phyloP scores from a whole-genome alignment of 2,113 vertebrate genomes.

The Haplotaxodon microlepis region DNA sequence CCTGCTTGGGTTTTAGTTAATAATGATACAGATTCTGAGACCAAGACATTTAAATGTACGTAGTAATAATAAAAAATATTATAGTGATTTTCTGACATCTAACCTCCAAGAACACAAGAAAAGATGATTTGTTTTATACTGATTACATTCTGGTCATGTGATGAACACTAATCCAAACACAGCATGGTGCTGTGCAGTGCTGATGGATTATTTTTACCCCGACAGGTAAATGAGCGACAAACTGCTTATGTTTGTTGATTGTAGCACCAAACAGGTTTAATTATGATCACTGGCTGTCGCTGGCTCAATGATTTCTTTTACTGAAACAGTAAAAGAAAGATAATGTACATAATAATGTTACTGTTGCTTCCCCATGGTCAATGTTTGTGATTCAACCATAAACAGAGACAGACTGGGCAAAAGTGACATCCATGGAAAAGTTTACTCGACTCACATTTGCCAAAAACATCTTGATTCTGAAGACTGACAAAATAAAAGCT shows the following conservation, averaged over 20 bases:
- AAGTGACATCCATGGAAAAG: background rate
- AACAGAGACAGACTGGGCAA: background rate
- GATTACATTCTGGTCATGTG: background rate
- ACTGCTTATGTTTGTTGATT: background rate
- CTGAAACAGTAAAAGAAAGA: background rate
- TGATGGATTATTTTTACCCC: background rate
- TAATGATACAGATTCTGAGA: background rate
- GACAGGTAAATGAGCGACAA: background rate
- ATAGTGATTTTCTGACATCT: background rate
- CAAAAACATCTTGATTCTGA: background rate
- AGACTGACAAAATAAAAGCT: fast-evolving
- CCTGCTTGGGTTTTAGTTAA: background rate
- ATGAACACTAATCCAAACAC: background rate
- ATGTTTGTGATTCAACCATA: background rate
- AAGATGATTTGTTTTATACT: background rate
- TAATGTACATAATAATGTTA: background rate
- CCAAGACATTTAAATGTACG: background rate
- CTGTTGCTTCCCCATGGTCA: background rate
- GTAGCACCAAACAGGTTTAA: background rate
- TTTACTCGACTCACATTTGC: background rate
- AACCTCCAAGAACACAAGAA: background rate
- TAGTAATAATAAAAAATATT: background rate
- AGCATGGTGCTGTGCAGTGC: background rate
- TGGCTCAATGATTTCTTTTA: background rate
- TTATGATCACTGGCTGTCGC: background rate